Conservation (phyloP, 2,797 vertebrate genomes). For the Enteromius afrohamiltoni region DNA sequence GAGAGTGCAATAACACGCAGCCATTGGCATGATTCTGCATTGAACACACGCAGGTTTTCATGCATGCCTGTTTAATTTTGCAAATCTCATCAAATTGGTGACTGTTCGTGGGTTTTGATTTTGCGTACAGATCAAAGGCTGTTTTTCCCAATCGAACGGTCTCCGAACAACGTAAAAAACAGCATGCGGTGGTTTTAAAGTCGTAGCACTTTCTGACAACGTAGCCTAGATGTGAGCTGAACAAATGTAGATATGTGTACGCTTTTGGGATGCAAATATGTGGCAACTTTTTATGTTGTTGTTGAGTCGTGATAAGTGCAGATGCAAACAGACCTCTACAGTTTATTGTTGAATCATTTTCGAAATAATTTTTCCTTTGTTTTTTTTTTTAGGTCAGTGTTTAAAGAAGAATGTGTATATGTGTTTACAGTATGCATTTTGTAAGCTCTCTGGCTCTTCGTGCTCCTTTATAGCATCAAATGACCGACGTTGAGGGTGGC, state of each 20-base stretch:
- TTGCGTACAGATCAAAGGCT: constrained; percentile 28
- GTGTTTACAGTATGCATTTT: constrained; percentile 47
- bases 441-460: constrained; percentile 29
- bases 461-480: constrained; percentile 32
- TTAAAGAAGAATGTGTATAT: constrained; percentile 46
- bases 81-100: constrained; percentile 36
- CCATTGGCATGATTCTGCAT: constrained; percentile 40
- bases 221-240: constrained; percentile 54
- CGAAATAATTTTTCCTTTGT: not conserved
- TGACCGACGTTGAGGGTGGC: constrained; percentile 24
- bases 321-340: constrained; percentile 33
- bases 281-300: constrained; percentile 40
- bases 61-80: constrained; percentile 60
- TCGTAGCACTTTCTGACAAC: constrained; percentile 53
- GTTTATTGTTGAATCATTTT: constrained; percentile 45
- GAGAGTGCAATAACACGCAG: constrained; percentile 71
- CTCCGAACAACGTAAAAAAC: not conserved
- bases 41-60: constrained; percentile 64
- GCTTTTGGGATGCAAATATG: constrained; percentile 41
- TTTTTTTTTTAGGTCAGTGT: constrained; percentile 29
- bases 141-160: constrained; percentile 2
- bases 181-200: constrained; percentile 39
- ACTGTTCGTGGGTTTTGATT: constrained; percentile 41
- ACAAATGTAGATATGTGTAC: constrained; percentile 47
- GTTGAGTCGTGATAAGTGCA: constrained; percentile 10